These are phyloP conservation scores for Caenorhabditis remanei DNA, from an alignment of 1,140 invertebrate genomes.

Conservation along the genomic window DNA sequence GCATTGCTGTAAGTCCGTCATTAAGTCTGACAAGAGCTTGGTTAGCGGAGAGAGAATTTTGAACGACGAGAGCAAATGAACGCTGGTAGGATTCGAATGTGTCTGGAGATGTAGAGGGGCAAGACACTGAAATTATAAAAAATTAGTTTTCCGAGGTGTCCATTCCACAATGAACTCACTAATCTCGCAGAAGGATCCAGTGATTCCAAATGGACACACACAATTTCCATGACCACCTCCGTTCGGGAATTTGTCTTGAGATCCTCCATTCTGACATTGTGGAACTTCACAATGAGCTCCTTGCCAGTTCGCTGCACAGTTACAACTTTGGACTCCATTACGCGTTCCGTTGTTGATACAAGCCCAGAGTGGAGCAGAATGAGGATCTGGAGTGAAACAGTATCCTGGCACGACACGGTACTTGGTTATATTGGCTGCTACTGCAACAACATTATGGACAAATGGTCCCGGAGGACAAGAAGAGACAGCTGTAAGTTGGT, in stretches of 20 bases:
- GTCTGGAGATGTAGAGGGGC: neutral
- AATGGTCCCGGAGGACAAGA: slow-evolving; percentile 12
- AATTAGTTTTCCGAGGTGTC: no score
- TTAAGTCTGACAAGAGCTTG: slow-evolving; percentile 6
- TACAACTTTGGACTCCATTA: neutral
- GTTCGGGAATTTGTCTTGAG: slow-evolving; percentile 39
- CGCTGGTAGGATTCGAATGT: slow-evolving; percentile 44
- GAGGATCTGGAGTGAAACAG: slow-evolving; percentile 35
- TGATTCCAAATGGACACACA: slow-evolving; percentile 44
- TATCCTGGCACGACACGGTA: slow-evolving; percentile 42
- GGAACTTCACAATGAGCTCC: slow-evolving; percentile 39
- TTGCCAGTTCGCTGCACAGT: slow-evolving; percentile 10
- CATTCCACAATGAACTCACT: neutral
- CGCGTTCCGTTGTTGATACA: slow-evolving; percentile 42
- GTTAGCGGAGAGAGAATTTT: slow-evolving; percentile 23
- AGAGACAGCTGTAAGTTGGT: neutral
- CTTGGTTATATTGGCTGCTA: neutral
- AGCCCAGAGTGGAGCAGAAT: neutral
- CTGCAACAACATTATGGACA: slow-evolving; percentile 20
- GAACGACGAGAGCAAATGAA: slow-evolving; percentile 35
- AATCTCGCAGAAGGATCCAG: slow-evolving; percentile 44
- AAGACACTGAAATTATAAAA: neutral
- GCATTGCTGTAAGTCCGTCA: neutral
- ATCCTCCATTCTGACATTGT: slow-evolving; percentile 46
- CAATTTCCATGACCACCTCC: slow-evolving; percentile 32